Conservation (phyloP, 2,888 invertebrate genomes). For the Panzeria rudis region DNA sequence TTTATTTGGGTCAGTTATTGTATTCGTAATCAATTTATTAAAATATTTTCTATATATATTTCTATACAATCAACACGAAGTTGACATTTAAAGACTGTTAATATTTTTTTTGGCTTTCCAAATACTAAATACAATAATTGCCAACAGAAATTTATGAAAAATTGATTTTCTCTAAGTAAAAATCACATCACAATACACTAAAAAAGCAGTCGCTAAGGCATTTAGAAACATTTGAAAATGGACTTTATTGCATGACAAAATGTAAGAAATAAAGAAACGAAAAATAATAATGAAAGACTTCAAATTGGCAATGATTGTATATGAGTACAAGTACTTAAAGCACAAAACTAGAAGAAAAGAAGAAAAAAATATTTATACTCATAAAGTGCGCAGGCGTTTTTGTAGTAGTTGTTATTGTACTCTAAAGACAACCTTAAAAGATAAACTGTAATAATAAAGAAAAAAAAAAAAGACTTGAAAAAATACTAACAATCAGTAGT, state of each 20-base stretch:
- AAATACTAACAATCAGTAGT: conserved; percentile 70
- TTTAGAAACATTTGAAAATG: conserved; percentile 61
- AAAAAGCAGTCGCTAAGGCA: conserved; percentile 61
- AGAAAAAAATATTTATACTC: conserved; percentile 39
- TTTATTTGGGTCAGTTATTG: conserved; percentile 7
- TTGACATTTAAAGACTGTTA: conserved; percentile 72
- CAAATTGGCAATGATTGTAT: conserved; percentile 65
- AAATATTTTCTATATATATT: background rate
- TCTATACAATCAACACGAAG: conserved; percentile 69
- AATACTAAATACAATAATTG: conserved; percentile 66
- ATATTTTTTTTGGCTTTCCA: conserved; percentile 37
- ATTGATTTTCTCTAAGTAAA: conserved; percentile 64
- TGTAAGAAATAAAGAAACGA: conserved; percentile 30
- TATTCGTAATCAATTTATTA: conserved; percentile 27
- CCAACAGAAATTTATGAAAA: conserved; percentile 66
- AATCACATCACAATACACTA: conserved; percentile 60
- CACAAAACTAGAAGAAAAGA: conserved; percentile 13
- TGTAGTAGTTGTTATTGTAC: conserved; percentile 57
- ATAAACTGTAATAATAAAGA: conserved; percentile 66
- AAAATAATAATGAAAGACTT: conserved; percentile 38
- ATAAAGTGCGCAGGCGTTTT: conserved; percentile 72
- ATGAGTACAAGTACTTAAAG: conserved; percentile 64
- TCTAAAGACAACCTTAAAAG: conserved; percentile 71
- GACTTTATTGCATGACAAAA: conserved; percentile 71
- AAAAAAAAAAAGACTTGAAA: conserved; percentile 42